Evolutionary conservation across 1,140 invertebrate species (phyloP), one percentile per base, ranked within the genome.

Genomic region (Aphaenogaster rudis): DNA sequence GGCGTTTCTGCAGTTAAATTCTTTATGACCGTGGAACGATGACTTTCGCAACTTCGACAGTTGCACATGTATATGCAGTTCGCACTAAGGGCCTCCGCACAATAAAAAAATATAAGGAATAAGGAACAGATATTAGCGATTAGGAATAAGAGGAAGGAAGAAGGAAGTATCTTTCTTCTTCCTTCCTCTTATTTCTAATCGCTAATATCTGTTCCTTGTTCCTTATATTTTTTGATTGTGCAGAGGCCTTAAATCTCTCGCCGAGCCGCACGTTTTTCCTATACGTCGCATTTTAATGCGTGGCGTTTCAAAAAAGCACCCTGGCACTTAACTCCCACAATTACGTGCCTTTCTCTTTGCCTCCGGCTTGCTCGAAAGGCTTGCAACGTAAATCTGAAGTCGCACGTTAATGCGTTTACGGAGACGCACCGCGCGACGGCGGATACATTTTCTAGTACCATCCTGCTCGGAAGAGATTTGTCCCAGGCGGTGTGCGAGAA

Each of bases 401-500:
- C 66, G 42, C 28, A 50, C 48, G 50, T 59, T 86, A 86, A 80
- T 61, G 45, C 67, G 15, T 81, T 82, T 72, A 59, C 52, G 79
- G 17, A 36, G 57, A 79, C 28, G 77, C 77, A 36, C 0, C 54
- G 52, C 15, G 42, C 11, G 39, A 42, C n/a, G 59, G 48, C 42
- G 69, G 67, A 59, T 61, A 61, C 54, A 59, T 54, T 74, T 74
- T 74, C 69, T 13, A 84, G 80, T 74, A 21, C 17, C 42, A 84
- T 61, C 80, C 54, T 28, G 42, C 54, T 36, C 67, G 80, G 69
- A 84, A 84, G 69, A 86, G 48, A 86, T 87, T 87, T 74, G 69
- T 84, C 80, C 72, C 54, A 28, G 67, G 42, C 13, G 33, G 15
- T 7, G 54, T 67, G 21, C 54, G 66, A 21, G 28, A 57, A 67